Evolutionary conservation across 2,888 invertebrate genomes (phyloP), one percentile per base, ranked within the genome.

Genomic region (Dione vanillae): DNA sequence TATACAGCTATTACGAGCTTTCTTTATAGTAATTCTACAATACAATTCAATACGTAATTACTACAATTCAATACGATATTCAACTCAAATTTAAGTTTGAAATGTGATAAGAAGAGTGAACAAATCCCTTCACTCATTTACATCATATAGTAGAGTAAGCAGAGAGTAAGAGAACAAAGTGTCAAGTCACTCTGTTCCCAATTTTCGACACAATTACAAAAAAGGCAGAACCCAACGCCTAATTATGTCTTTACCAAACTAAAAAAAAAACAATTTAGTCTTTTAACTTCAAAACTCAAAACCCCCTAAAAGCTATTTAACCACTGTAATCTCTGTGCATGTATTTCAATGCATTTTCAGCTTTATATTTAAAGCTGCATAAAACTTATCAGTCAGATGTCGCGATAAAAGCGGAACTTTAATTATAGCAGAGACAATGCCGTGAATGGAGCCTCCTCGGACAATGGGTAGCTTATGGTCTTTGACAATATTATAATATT

Each of bases 351-450:
- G 68, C 68, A 69, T 62, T 64, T 69, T 69, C 62, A 56, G 20
- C 62, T 69, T 69, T 69, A 62, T 45, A 59, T 52, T 61, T 61
- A 51, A 67, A 62, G 67, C 67, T 69, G 65, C 52, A 71, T 68
- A 65, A 45, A 71, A 65, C 51, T 67, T 69, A 73, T 72, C 72
- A 72, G 72, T 72, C 70, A 67, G 69, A 70, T 70, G 68, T 73
- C 71, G 69, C 49, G 72, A 73, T 69, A 71, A 69, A 69, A 65
- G 65, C 67, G 59, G 61, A 62, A 61, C 52, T 74, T 75, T 75
- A 75, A 75, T 75, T 75, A 75, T 70, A 51, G 68, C 54, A 66
- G 20, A 74, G 68, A 75, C 75, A 75, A 75, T 74, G 65, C 68
- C 27, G 37, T 72, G 70, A 71, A 73, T 67, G 65, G 65, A 52